Base-by-base conservation (phyloP, 1,140 invertebrate species). In the Papilio aristodemus region DNA sequence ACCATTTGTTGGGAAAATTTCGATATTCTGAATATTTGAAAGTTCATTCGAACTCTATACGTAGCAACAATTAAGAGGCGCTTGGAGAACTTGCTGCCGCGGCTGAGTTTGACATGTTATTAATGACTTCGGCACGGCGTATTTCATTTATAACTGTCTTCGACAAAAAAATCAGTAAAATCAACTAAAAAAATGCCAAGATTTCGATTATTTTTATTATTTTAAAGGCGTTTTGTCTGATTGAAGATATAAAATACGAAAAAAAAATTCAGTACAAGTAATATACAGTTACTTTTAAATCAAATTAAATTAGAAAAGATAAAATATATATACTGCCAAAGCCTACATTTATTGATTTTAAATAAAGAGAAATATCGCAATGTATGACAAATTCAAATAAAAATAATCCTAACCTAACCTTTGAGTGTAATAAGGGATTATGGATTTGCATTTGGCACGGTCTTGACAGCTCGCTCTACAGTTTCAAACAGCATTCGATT, bases 81-180 rank as follows among this genome's bases (percentile, higher is more conserved):
- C 19, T 0, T 4, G 17, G 9, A 32, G 27, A 50, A 50, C 46
- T 50, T 54, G 3, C 19, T 11, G 19, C 19, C 17, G 46, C 46
- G 19, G 46, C 17, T 54, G 46, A 54, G 17, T 22, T 54, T 54
- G 46, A 54, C 46, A 22, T 25, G 19, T 54, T 54, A 54, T 54
- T 54, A 54, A 54, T 54, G 46, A 54, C 19, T 54, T 54, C 19
- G 46, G 10, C 14, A 19, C 19, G 22, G 3, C 10, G 10, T 54
- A 25, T 25, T 25, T 22, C 46, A 54, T 50, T 50, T 50, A 50
- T 50, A 50, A 50, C 43, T 50, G 17, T 43, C 41, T 43, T 43
- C 43, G 7, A 50, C 43, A 50, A 50, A 50, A 19, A n/a, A 41
- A 13, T 14, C 0, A 14, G 9, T 0, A 14, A 41, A 50, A 10